Evolutionary conservation across 37 sponge, comb jelly and placozoan species (phyloP), one percentile per base, ranked within the genome.

Genomic region (Aplysina aerophoba): DNA sequence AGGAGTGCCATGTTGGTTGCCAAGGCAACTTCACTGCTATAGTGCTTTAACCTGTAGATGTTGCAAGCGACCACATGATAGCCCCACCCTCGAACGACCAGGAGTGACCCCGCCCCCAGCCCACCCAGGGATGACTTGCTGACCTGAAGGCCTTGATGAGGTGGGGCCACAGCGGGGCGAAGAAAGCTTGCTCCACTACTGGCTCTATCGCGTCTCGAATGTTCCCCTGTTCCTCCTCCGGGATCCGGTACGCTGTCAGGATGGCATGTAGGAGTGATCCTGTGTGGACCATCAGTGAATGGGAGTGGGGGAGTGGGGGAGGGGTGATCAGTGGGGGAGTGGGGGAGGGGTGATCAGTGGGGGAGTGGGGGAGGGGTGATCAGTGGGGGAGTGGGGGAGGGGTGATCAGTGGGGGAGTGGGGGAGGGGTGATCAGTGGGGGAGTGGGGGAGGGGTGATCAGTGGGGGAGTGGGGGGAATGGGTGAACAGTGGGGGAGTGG

Each of bases 1-100:
- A 87, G 68, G 54, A 83, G 79, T 28, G 84, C 80, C 91, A 94
- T 94, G 84, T 86, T 94, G 64, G 38, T 81, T 44, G 91, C 94
- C 25, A 85, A 58, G 53, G 94, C 66, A 66, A 86, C 44, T 87
- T 94, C 94, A 16, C 69, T 59, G 4, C 0, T 1, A 64, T 94
- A 94, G 73, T 94, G 85, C 83, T 80, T 79, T 33, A 87, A 86
- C 55, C 88, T 87, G 57, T 37, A n/a, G 12, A 19, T 15, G 40
- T 17, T 36, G 15, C 15, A 21, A 36, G 31, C n/a, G 22, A 16
- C 22, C 11, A 25, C 22, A 30, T 25, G 27, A 65, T 12, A 20
- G 22, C 50, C 50, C 50, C 50, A 8, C 50, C 50, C 50, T 44
- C 8, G 8, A 44, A 44, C 8, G 50, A 8, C 50, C 50, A 3